These are phyloP conservation scores for Pseudopleuronectes americanus DNA, from an alignment of 2,797 vertebrate species.

Conservation along the genomic window DNA sequence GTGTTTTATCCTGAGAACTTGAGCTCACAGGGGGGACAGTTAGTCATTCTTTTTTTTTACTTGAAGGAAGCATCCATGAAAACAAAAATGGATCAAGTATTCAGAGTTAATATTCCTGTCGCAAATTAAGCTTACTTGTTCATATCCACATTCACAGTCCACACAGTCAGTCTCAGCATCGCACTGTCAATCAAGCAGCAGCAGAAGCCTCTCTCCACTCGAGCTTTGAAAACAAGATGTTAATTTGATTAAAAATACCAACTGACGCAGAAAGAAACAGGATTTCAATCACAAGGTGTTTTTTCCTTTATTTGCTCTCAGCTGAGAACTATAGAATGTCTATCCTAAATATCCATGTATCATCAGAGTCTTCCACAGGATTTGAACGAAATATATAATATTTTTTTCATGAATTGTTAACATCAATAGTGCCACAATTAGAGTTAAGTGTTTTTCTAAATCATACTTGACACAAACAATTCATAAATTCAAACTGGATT, in stretches of 20 bases:
- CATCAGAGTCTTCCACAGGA: too few species aligned
- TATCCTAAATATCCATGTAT: background rate
- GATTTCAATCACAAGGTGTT: background rate
- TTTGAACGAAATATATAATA: too few species aligned
- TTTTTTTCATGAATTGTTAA: background rate
- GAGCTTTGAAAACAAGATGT: too few species aligned
- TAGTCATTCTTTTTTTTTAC: background rate
- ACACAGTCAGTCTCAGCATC: too few species aligned
- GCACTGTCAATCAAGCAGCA: too few species aligned
- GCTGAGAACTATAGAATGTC: background rate
- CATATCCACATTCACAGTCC: background rate
- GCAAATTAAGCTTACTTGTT: conserved; percentile 4
- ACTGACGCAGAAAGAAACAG: background rate
- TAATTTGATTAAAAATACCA: too few species aligned
- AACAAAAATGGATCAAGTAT: background rate
- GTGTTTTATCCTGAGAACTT: background rate
- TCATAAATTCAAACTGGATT: background rate
- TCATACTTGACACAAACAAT: background rate
- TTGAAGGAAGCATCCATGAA: background rate
- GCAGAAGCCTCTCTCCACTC: too few species aligned
- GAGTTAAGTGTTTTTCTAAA: too few species aligned
- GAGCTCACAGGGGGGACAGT: background rate
- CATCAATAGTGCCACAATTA: too few species aligned
- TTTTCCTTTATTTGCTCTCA: background rate
- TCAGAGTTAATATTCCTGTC: background rate